Base-by-base conservation (phyloP, 1,140 invertebrate species). In the Leptinotarsa texana region DNA sequence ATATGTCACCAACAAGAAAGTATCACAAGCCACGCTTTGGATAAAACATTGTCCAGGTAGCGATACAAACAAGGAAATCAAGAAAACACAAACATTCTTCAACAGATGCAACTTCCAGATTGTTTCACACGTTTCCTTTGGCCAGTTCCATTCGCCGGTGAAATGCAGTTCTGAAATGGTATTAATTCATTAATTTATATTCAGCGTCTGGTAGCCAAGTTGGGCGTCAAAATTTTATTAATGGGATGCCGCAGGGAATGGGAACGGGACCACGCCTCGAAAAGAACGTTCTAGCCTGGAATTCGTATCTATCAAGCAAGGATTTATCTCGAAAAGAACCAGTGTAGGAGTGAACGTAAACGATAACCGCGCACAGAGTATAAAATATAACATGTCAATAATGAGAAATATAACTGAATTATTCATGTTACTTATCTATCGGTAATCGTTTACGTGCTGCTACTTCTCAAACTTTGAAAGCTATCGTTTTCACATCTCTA, bases 121-220 rank as follows among this genome's bases (percentile, higher is more conserved):
- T 5, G 21, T 65, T 65, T 65, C 63, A 65, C 63, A 65, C 63
- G 48, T 24, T 70, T 47, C 18, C 27, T 47, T 42, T 68, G 42
- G 66, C 18, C 66, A 11, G 66, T 68, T 65, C 21, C 33, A 68
- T 68, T 47, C 66, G 42, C 66, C 24, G 18, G 18, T 70, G 49
- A 70, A 42, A 18, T 48, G 33, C 42, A 73, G 21, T 24, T 61
- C 22, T 42, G 65, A 13, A 75, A 73, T 72, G 66, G 71, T 76
- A 81, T 79, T 81, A 81, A 81, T 80, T 81, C 78, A 79, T 80
- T 80, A 80, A 81, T 81, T 81, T 81, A 81, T 81, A 81, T 81
- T 77, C 78, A 79, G 65, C 74, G 78, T 79, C 75, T 81, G 79
- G 80, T 81, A 81, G 80, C 80, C 74, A 68, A 76, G 80, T 81